Evolutionary conservation across 2,113 vertebrate genomes (phyloP), one percentile per base, ranked within the genome.

Genomic region (Chionomys nivalis): DNA sequence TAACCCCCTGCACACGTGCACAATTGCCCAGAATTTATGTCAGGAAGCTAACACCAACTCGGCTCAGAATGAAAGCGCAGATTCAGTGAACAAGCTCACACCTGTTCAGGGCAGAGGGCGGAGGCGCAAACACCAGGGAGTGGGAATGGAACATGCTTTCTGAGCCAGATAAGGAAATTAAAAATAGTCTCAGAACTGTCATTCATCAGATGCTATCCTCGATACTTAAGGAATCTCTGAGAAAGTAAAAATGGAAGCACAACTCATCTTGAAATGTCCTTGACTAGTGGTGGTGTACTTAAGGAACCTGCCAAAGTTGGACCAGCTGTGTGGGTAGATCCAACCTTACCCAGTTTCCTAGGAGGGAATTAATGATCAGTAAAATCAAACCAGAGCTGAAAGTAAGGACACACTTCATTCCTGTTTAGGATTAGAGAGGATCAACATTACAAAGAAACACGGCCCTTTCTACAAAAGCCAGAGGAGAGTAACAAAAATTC

Each of bases 261-360:
- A 78, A 36, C 61, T 98, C 82, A 95, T 92, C 85, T 87, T 92
- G 83, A 86, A 96, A 92, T 72, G 89, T 70, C 88, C 94, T 97
- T 94, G 87, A 90, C 68, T 90, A 70, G 76, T 39, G 65, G 83
- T 96, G 70, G 96, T 96, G 94, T 94, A 94, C 93, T 95, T 96
- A 16, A 66, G 52, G 87, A 95, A 87, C 47, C 55, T 95, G 47
- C 96, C 95, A 78, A 88, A 94, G 52, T 86, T 13, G 72, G 61
- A 61, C 73, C 85, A 92, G 79, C 49, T 87, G 49, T 79, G 55
- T 91, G 78, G 87, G 81, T 87, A 91, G 36, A 58, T 8, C 44
- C 47, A 83, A 63, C 36, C 52, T 91, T 63, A 89, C 16, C 82
- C 21, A 65, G 31, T 7, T 75, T 90, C 83, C 93, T 78, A 36